Conservation (phyloP, 2,888 invertebrate genomes). For the Helleia helle region DNA sequence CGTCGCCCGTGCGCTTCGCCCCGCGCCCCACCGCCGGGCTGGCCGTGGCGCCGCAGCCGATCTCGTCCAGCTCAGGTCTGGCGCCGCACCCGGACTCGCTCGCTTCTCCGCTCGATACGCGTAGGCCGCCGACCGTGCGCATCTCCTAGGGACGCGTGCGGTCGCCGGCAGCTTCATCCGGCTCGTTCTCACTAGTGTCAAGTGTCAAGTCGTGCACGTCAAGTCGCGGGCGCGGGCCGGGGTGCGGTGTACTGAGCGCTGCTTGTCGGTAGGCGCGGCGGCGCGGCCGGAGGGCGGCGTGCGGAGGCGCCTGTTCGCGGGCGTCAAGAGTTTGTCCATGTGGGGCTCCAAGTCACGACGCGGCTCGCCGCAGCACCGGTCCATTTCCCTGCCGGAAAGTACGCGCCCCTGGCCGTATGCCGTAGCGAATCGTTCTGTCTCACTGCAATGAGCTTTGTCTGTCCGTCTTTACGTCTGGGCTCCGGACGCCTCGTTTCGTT, state of each 20-base stretch:
- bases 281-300: slow-evolving; percentile 77
- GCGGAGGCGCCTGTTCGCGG: slow-evolving; percentile 84
- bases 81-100: slow-evolving; percentile 56
- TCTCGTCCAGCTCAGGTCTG: slow-evolving; percentile 81
- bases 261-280: slow-evolving; percentile 65
- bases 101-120: slow-evolving; percentile 57
- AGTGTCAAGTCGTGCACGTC: slow-evolving; percentile 62
- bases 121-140: slow-evolving; percentile 50
- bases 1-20: slow-evolving; percentile 59
- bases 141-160: slow-evolving; percentile 29
- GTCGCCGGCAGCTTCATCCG: slow-evolving; percentile 36
- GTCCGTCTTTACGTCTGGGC: slow-evolving; percentile 53
- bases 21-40: slow-evolving; percentile 68
- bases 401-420: slow-evolving; percentile 65
- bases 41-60: slow-evolving; percentile 78
- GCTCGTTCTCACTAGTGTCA: slow-evolving; percentile 68
- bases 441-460: slow-evolving; percentile 63
- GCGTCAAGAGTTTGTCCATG: slow-evolving; percentile 85
- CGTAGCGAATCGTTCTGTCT: slow-evolving; percentile 61
- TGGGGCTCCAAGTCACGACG: slow-evolving; percentile 80
- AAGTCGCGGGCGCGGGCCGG: slow-evolving; percentile 61
- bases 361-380: slow-evolving; percentile 83
- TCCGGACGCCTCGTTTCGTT: slow-evolving; percentile 59
- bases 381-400: slow-evolving; percentile 91
- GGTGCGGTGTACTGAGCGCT: slow-evolving; percentile 52